These are phyloP conservation scores for Archocentrus centrarchus DNA, from an alignment of 2,113 vertebrate genomes.

Conservation along the genomic window DNA sequence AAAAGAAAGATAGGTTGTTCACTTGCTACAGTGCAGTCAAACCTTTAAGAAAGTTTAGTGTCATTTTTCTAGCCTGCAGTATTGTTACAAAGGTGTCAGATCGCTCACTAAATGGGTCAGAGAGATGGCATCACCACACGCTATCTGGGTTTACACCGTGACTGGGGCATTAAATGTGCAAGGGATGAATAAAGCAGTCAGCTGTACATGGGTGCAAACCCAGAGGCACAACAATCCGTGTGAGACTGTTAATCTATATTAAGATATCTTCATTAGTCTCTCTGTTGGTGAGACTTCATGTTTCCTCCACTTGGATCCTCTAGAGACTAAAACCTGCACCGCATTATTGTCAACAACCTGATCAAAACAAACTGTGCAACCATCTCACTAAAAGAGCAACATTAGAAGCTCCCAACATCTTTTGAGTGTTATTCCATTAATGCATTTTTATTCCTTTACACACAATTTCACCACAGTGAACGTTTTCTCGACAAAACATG, in stretches of 20 bases:
- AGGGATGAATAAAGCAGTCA: neutral
- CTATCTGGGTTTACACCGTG: constrained; percentile 19
- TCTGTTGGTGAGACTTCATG: constrained; percentile 8
- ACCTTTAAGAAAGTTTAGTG: neutral
- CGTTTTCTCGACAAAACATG: neutral
- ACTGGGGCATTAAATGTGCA: constrained; percentile 24
- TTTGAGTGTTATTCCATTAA: neutral
- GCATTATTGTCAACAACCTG: neutral
- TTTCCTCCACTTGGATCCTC: constrained; percentile 6
- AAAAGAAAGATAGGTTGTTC: neutral
- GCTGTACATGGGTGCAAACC: constrained; percentile 6
- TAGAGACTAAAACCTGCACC: neutral
- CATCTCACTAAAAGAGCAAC: neutral
- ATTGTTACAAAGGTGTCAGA: constrained; percentile 1
- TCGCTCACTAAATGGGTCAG: constrained; percentile 26
- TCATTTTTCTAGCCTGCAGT: neutral
- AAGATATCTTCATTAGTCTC: constrained; percentile 42
- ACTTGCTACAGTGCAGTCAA: neutral
- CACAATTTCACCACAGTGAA: neutral
- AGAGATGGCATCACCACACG: constrained; percentile 15
- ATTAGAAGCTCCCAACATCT: neutral
- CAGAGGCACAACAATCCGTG: constrained; percentile 18
- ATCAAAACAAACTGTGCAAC: neutral
- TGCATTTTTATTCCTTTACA: neutral
- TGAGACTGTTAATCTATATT: neutral